Evolutionary conservation across 2,888 invertebrate genomes (phyloP).

Genomic region (Oxyteleia sp.): DNA sequence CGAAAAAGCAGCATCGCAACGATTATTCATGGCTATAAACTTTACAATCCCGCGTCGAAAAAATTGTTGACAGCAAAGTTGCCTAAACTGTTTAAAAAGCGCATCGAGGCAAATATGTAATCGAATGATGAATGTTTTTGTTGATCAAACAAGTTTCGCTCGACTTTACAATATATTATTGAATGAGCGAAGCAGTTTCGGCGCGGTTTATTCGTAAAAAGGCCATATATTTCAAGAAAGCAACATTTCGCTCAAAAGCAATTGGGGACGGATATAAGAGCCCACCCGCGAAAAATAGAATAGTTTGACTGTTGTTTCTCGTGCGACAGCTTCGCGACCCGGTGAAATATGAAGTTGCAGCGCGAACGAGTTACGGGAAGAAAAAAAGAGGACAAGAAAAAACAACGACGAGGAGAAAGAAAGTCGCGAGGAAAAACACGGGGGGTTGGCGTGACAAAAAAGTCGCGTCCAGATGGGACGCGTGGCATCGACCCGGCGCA

Average conservation of each 20-base stretch:
- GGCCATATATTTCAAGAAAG: constrained; percentile 70
- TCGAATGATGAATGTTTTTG: constrained; percentile 71
- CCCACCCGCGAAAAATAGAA: constrained; percentile 65
- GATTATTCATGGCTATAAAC: constrained; percentile 61
- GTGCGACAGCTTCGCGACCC: constrained; percentile 60
- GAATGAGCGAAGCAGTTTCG: constrained; percentile 59
- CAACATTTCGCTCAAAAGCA: constrained; percentile 72
- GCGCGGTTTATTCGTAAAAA: constrained; percentile 65
- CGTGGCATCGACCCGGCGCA: constrained; percentile 75
- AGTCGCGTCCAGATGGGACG: constrained; percentile 61
- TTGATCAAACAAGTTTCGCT: constrained; percentile 69
- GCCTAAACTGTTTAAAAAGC: constrained; percentile 70
- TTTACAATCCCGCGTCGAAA: constrained; percentile 35
- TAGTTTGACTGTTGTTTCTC: constrained; percentile 71
- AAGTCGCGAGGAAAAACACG: no score
- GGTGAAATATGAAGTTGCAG: constrained; percentile 67
- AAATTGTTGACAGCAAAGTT: constrained; percentile 71
- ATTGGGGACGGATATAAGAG: constrained; percentile 60
- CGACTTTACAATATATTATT: constrained; percentile 72
- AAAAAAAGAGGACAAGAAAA: constrained; percentile 15
- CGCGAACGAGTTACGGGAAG: constrained; percentile 31
- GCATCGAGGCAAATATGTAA: constrained; percentile 66
- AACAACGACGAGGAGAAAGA: background rate
- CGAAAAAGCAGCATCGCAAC: constrained; percentile 26
- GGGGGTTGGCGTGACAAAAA: no score